Base-by-base conservation (phyloP, 1,140 invertebrate species). In the Brachionus paranguensis region DNA sequence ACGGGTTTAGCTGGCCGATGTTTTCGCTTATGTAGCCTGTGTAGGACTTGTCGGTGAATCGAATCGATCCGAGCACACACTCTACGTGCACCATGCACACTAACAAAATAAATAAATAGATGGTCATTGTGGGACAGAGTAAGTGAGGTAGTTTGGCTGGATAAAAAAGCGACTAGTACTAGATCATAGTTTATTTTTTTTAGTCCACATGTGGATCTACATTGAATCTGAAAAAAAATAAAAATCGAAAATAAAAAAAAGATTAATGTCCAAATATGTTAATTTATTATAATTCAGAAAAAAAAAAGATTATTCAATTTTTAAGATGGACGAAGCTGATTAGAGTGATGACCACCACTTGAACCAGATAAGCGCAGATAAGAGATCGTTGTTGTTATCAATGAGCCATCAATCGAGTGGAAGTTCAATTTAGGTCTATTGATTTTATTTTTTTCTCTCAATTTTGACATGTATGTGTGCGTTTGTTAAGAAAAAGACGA, bases 21-120 rank as follows among this genome's bases (percentile, higher is more conserved):
- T 81, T 81, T 45, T 81, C 78, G 53, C 78, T 81, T 12, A 81
- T n/a, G n/a, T 81, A 81, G 20, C 78, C 78, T 0, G 53, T 68
- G 33, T 81, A 81, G 2, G 78, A 24, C 5, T 60, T 29, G 41
- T 81, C 65, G 1, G 53, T 81, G 33, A 81, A 65, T 12, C n/a
- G 41, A 64, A 81, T 43, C 14, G 78, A 81, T 0, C 27, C 50
- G 43, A 64, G 29, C 7, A 17, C 24, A 43, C 17, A 33, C 20
- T 53, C 27, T 37, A 20, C 3, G 12, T 20, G 47, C 43, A 24
- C 29, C 20, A 7, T 24, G 47, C n/a, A 53, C 53, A 64, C 10
- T 24, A 79, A 79, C 33, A 79, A 53, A 64, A 55, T 79, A 79
- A 33, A 37, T 37, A 53, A 64, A 55, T 12, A 55, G 50, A 79